A percentile compares a stretch with the other conserved stretches of the same genome.
Conservation (phyloP, 2,113 vertebrate species). For the Reinhardtius hippoglossoides region DNA sequence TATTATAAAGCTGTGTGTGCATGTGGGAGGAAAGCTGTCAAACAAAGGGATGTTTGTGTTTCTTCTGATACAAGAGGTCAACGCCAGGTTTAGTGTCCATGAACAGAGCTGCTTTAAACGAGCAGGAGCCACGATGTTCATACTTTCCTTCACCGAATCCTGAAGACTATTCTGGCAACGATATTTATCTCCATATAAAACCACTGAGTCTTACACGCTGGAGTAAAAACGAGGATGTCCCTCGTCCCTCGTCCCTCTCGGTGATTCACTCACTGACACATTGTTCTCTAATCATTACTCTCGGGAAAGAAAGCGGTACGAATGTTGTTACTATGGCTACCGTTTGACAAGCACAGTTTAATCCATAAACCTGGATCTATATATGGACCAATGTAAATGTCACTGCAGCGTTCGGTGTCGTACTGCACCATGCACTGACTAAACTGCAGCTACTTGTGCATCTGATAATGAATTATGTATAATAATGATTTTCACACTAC, state of each 20-base stretch:
- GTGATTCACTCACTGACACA: background rate
- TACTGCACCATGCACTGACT: background rate
- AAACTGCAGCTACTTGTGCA: background rate
- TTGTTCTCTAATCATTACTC: background rate
- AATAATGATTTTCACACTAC: constrained; percentile 13
- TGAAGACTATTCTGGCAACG: no score
- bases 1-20: no score
- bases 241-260: background rate
- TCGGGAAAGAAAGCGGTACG: background rate
- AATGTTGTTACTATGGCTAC: constrained; percentile 29
- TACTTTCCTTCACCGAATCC: background rate
- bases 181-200: no score
- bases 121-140: no score
- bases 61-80: background rate
- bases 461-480: constrained; percentile 4
- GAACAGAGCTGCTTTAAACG: no score
- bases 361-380: constrained; percentile 18
- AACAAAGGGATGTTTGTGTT: no score
- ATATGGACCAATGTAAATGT: constrained; percentile 20
- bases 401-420: background rate
- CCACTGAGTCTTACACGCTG: background rate
- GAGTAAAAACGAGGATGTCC: background rate
- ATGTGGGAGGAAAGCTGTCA: no score
- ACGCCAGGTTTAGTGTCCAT: no score
- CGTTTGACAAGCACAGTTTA: background rate